Evolutionary conservation across 2,797 vertebrate genomes (phyloP).

Genomic region (Myotis vivesi): DNA sequence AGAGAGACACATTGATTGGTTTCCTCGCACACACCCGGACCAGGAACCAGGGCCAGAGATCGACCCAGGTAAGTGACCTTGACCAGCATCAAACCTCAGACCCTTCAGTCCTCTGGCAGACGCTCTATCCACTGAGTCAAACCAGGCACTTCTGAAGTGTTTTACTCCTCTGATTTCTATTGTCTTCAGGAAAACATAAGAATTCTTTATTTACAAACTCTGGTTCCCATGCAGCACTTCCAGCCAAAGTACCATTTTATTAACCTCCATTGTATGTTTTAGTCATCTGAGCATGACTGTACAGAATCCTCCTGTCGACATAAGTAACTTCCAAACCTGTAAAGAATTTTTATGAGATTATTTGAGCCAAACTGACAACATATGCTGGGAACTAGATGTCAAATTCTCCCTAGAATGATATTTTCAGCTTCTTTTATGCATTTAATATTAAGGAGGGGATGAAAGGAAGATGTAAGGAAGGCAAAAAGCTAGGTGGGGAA

Average conservation of each 20-base stretch:
- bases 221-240: neutral
- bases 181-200: neutral
- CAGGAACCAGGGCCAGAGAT: too few relatives aligned
- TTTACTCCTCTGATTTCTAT: neutral
- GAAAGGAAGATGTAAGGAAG: neutral
- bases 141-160: neutral
- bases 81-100: too few relatives aligned
- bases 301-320: neutral
- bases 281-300: neutral
- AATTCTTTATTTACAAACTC: neutral
- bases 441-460: neutral
- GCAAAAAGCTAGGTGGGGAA: neutral
- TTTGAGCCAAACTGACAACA: neutral
- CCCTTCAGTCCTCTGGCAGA: too few relatives aligned
- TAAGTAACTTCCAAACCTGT: neutral
- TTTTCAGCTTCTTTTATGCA: neutral
- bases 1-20: too few relatives aligned
- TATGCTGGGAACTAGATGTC: neutral
- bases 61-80: too few relatives aligned
- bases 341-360: neutral
- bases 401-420: neutral
- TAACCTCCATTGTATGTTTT: neutral
- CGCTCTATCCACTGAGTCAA: too few relatives aligned
- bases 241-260: neutral
- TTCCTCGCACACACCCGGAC: too few relatives aligned